Percentiles rank a stretch among this genome's conserved stretches.
These are phyloP conservation scores for Pristionchus japonicus DNA, from an alignment of 2,888 invertebrate species.

Conservation along the genomic window DNA sequence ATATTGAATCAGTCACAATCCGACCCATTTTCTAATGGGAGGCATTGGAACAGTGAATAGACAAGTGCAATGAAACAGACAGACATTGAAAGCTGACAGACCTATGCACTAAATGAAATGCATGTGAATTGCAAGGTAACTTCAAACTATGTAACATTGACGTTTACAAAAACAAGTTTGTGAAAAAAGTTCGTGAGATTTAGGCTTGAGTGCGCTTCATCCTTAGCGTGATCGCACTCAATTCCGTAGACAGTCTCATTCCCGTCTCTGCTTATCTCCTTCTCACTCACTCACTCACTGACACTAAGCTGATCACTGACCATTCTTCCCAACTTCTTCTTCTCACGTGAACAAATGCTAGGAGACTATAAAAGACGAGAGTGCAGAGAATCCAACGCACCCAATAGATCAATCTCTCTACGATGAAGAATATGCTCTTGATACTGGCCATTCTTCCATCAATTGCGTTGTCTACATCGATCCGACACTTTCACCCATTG, in stretches of 20 bases:
- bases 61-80: neutral
- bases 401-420: neutral
- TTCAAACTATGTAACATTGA: no score
- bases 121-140: no score
- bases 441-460: neutral
- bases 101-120: neutral
- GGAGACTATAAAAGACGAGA: neutral
- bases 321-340: neutral
- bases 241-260: neutral
- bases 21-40: neutral
- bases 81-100: neutral
- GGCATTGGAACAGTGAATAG: neutral
- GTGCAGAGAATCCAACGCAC: neutral
- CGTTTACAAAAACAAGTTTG: no score
- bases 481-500: neutral
- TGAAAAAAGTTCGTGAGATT: no score
- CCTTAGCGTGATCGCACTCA: neutral
- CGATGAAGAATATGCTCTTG: neutral
- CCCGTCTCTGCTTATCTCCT: neutral
- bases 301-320: neutral
- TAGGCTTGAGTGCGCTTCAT: neutral
- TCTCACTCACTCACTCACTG: neutral
- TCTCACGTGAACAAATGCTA: neutral
- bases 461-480: neutral
- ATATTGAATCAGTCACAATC: neutral